Conservation (phyloP, 2,113 vertebrate species). For the Colius striatus region DNA sequence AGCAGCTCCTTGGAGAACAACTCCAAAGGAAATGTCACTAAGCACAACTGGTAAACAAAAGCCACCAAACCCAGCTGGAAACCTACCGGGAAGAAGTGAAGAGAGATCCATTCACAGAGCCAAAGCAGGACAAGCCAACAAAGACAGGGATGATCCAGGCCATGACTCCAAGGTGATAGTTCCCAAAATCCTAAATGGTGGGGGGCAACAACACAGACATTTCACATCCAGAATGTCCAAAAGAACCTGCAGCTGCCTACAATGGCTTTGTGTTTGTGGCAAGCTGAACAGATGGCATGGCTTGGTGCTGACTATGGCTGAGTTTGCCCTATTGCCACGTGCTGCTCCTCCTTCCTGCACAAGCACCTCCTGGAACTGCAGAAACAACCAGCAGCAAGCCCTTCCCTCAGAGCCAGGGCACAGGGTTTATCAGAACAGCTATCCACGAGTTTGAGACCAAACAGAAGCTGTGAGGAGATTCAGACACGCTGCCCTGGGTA, state of each 20-base stretch:
- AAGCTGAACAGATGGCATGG: not conserved
- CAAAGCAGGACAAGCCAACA: conserved; percentile 96
- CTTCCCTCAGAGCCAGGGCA: not conserved
- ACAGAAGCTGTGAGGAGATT: not conserved
- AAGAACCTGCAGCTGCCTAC: not conserved
- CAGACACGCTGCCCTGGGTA: not conserved
- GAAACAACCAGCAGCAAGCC: not conserved
- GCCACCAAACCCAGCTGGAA: not conserved
- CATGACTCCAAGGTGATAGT: conserved; percentile 91
- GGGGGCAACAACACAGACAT: not conserved
- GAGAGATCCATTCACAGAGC: conserved; percentile 95
- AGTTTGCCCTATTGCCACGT: not conserved
- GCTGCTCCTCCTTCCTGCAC: not conserved
- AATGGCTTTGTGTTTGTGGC: not conserved
- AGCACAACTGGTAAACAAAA: not conserved
- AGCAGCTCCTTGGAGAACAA: not conserved
- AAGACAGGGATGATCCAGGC: conserved; percentile 98
- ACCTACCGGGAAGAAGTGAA: conserved; percentile 95
- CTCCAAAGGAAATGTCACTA: not conserved
- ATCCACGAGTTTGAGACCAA: not conserved
- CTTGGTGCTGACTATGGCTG: not conserved
- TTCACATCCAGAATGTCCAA: not conserved
- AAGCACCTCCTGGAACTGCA: not conserved
- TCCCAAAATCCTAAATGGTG: conserved; percentile 88
- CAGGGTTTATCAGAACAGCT: not conserved